Percentiles rank a stretch among this genome's conserved stretches.
Evolutionary conservation across 2,797 vertebrate genomes (phyloP).

Genomic region (Myotis vivesi): DNA sequence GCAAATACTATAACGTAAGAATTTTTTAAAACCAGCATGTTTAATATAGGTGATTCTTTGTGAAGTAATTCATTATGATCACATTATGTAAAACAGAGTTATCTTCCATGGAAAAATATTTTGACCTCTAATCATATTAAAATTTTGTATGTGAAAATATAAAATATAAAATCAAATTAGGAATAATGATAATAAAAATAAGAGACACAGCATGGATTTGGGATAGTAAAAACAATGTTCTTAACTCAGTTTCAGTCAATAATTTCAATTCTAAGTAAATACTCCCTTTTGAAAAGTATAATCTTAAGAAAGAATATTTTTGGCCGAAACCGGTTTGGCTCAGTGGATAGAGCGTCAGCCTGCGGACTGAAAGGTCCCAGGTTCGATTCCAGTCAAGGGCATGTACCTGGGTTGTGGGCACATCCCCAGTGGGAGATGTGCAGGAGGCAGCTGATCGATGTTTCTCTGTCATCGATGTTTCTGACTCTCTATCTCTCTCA

Average conservation of each 20-base stretch:
- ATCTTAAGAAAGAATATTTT: neutral
- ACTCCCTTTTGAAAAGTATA: neutral
- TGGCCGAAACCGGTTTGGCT: no score
- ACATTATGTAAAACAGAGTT: neutral
- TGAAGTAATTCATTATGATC: neutral
- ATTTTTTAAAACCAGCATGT: neutral
- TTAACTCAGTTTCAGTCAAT: neutral
- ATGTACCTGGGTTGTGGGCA: no score
- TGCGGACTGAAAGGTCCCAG: no score
- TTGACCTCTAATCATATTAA: neutral
- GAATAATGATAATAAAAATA: conserved; percentile 66
- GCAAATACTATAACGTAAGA: neutral
- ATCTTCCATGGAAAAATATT: neutral
- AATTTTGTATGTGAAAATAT: neutral
- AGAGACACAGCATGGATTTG: neutral
- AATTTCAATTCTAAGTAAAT: conserved; percentile 32
- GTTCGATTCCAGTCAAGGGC: no score
- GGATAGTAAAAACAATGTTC: neutral
- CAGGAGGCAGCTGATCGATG: no score
- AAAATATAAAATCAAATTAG: conserved; percentile 36
- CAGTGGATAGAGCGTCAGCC: no score
- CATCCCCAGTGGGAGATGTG: no score
- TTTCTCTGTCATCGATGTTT: no score
- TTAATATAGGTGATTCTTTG: neutral
- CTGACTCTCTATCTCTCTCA: no score